phyloP scores from a whole-genome alignment of 35 echinoderm and acorn worm species.

The Acanthaster planci region DNA sequence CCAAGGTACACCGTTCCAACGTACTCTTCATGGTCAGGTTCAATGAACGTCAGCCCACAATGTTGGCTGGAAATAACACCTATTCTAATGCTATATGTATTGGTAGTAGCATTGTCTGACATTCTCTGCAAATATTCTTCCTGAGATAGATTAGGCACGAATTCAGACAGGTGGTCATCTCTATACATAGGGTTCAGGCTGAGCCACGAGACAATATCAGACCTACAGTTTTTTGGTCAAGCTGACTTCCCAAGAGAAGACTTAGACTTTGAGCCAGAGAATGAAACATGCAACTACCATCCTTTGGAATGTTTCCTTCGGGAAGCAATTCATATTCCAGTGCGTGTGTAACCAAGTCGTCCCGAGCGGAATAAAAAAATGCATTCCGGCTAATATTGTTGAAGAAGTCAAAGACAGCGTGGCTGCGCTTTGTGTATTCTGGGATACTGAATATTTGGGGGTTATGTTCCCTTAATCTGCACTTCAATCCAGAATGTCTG shows the following conservation, averaged over 20 bases:
- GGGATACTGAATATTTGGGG: background rate
- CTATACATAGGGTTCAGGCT: background rate
- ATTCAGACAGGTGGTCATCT: background rate
- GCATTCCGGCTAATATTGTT: background rate
- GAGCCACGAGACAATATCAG: background rate
- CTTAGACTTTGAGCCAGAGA: background rate
- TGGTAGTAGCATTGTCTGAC: background rate
- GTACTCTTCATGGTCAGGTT: background rate
- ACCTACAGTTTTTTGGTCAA: background rate
- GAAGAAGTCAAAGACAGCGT: background rate
- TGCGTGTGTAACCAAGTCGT: background rate
- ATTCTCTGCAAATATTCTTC: background rate
- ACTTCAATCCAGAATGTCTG: background rate
- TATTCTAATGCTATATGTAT: background rate
- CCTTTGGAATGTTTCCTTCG: background rate
- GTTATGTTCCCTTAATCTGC: background rate
- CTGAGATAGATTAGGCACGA: background rate
- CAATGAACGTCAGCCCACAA: background rate
- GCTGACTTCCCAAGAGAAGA: background rate
- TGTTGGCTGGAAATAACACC: background rate
- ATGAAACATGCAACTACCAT: background rate
- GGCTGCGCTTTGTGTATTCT: background rate
- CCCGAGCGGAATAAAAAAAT: background rate
- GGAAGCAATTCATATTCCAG: background rate
- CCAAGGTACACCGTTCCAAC: background rate